Conservation (phyloP, 2,797 vertebrate species). For the Clarias platycephalus region DNA sequence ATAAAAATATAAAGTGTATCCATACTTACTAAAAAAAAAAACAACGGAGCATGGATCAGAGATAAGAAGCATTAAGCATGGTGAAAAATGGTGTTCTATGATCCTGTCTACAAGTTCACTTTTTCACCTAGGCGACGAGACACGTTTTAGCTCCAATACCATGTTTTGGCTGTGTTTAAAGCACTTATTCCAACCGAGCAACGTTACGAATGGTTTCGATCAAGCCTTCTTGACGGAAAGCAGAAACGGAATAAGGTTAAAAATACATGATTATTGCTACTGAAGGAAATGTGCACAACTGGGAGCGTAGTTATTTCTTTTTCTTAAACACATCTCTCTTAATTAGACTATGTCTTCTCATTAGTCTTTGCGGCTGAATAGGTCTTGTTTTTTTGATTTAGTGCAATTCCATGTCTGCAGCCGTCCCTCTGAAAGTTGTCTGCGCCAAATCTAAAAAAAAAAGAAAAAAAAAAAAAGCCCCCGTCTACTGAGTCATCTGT, state of each 20-base stretch:
- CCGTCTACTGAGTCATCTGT: slow-evolving; percentile 23
- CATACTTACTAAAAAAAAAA: no score
- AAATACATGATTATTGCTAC: background rate
- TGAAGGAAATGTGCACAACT: slow-evolving; percentile 7
- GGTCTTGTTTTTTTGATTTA: background rate
- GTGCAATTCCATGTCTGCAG: slow-evolving; percentile 28
- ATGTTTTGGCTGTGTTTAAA: no score
- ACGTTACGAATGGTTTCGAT: background rate
- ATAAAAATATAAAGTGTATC: no score
- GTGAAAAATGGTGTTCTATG: no score
- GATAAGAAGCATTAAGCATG: no score
- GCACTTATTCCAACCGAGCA: background rate
- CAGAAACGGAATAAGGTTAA: background rate
- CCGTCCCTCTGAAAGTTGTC: slow-evolving; percentile 15
- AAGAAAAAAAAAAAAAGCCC: background rate
- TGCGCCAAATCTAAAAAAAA: background rate
- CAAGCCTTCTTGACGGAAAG: background rate
- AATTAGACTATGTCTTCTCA: slow-evolving; percentile 17
- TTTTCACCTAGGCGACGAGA: no score
- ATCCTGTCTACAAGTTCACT: no score
- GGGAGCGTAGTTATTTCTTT: slow-evolving; percentile 35
- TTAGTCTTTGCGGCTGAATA: background rate
- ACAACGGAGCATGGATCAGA: no score
- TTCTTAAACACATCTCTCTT: background rate
- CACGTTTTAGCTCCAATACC: no score